Base-by-base conservation (phyloP, 2,113 vertebrate genomes). In the Trogon surrucura region DNA sequence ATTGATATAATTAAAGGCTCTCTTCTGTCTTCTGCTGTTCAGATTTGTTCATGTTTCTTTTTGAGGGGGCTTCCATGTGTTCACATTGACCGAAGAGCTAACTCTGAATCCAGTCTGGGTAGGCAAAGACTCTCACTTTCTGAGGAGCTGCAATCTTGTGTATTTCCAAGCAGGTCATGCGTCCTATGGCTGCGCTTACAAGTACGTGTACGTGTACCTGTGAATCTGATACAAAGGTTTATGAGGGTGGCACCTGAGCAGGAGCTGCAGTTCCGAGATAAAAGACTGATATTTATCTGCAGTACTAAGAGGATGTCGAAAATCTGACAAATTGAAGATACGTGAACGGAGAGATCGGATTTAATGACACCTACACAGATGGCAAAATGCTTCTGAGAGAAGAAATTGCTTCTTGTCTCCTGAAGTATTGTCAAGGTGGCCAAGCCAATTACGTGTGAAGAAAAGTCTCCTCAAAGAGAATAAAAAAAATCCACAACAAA, bases 261-360 rank as follows among this genome's bases (percentile, higher is more conserved):
- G 78, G 44, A 94, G 80, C 94, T 81, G 84, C 72, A 77, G 56
- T 29, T 88, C 50, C 66, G 44, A 61, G 88, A 62, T 75, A 48
- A 91, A 91, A 91, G 34, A 58, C 15, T 85, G 85, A 79, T 88
- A 71, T 84, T 95, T 94, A 48, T 80, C 89, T 89, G 57, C 75
- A 56, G n/a, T 57, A 10, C 85, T 83, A 21, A 83, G 75, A 80
- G 80, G 93, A 92, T 78, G 74, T 53, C 87, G 75, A 86, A 77
- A 81, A 95, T 38, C 83, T 96, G 81, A 92, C 85, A 96, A 77
- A 91, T 61, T 82, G 51, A 34, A 86, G 79, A 13, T 87, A 64
- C 82, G 48, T 32, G 66, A 92, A 91, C 54, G 64, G 60, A 85
- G 47, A 85, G 36, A 95, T 90, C 78, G 93, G 93, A 86, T 86